A percentile compares a stretch with the other conserved stretches of the same genome.
phyloP scores from a whole-genome alignment of 2,113 vertebrate genomes.

The Heteronetta atricapilla region DNA sequence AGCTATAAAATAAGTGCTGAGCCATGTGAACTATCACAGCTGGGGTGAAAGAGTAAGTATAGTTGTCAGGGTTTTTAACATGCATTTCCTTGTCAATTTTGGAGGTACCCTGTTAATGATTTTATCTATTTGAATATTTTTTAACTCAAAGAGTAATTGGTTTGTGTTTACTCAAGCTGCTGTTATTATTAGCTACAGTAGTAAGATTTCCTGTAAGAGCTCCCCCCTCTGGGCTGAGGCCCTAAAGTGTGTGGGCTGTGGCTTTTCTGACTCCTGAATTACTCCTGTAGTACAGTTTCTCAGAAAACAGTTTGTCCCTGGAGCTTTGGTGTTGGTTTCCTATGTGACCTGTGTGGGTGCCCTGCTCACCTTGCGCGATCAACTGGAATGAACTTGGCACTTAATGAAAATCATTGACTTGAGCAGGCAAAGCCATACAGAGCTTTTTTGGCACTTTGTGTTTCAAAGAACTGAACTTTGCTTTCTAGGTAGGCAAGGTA shows the following conservation, averaged over 20 bases:
- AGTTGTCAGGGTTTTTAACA: neutral
- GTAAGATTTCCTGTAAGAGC: neutral
- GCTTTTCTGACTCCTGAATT: neutral
- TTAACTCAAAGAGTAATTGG: neutral
- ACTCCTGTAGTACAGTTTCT: neutral
- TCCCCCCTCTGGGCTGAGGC: neutral
- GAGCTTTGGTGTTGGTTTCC: neutral
- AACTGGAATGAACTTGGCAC: neutral
- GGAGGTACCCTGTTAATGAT: neutral
- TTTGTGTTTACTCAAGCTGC: neutral
- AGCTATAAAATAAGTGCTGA: neutral
- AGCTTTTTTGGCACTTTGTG: neutral
- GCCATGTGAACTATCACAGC: neutral
- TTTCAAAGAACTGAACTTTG: neutral
- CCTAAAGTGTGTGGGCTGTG: neutral
- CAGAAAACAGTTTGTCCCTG: neutral
- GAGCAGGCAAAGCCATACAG: neutral
- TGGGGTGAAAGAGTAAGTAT: neutral
- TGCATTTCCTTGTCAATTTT: neutral
- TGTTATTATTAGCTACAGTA: neutral
- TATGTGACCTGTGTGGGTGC: neutral
- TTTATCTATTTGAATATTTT: neutral
- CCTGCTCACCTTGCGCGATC: neutral
- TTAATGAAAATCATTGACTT: neutral
- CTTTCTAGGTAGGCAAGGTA: neutral